Evolutionary conservation across 2,797 vertebrate species (phyloP), one percentile per base, ranked within the genome.

Genomic region (Lutjanus argentimaculatus): DNA sequence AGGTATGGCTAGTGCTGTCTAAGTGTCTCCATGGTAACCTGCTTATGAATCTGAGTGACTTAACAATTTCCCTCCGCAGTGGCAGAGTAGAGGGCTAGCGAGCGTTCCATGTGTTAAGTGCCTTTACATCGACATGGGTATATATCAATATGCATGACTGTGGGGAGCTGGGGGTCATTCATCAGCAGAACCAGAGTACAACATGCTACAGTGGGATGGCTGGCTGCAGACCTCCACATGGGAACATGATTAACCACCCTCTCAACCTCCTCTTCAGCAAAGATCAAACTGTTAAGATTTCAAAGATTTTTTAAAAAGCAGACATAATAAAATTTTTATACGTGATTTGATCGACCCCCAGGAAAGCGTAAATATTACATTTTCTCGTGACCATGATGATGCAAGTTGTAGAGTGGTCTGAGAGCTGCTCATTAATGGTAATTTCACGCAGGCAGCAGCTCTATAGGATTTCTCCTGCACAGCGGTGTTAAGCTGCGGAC

Each of bases 1-100:
- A 88, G 85, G 80, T 89, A 89, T 68, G 83, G 87, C 67, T 77
- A 58, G 57, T 49, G 57, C 51, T 67, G 79, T 82, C 79, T 75
- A 76, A 84, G 82, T 22, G 92, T 96, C 92, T 89, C 95, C 93
- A 95, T 95, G 94, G 94, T 88, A 95, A 95, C 94, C 80, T 72
- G 80, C 73, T 80, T 65, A 86, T 88, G 85, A 90, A 89, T 84
- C 82, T 88, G 74, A 56, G 78, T 91, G 93, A 94, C 84, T 93
- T 93, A 75, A 91, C 91, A 90, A 85, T 88, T 92, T 91, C 72
- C 58, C 48, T 75, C 46, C 72, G 62, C 56, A 19, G 75, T 62
- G 75, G 42, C 64, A 67, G 79, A 79, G 80, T 73, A 21, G 53
- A 48, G 63, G 72, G 68, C 46, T 57, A 79, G 67, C 21, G 11